Percentiles rank a stretch among this genome's conserved stretches.
Conservation (phyloP, 2,797 vertebrate species). For the Anniella stebbinsi region DNA sequence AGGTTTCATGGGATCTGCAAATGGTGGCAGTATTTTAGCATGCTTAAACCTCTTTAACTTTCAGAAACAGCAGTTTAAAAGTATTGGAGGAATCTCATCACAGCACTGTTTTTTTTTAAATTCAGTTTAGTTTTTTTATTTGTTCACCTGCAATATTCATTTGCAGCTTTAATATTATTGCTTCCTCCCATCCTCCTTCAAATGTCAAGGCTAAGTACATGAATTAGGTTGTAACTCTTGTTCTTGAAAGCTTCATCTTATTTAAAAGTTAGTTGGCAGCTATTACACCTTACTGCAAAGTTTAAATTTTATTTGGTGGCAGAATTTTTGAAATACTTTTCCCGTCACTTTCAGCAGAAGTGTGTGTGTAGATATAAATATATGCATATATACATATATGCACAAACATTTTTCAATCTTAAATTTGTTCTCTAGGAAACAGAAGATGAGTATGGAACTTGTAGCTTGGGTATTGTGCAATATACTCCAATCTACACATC, state of each 20-base stretch:
- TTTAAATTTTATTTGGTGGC: slow-evolving; percentile 50
- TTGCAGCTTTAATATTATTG: slow-evolving; percentile 17
- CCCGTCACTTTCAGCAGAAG: slow-evolving; percentile 40
- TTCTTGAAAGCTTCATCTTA: slow-evolving; percentile 26
- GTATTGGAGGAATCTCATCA: slow-evolving; percentile 27
- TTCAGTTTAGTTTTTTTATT: slow-evolving; percentile 53
- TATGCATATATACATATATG: not conserved
- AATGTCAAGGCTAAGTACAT: slow-evolving; percentile 22
- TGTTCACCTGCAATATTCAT: slow-evolving; percentile 35
- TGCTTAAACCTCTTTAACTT: slow-evolving; percentile 41
- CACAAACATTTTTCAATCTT: slow-evolving; percentile 43
- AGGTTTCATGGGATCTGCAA: slow-evolving; percentile 42
- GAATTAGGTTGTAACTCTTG: slow-evolving; percentile 42
- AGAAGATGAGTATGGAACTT: slow-evolving; percentile 85
- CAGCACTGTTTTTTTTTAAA: slow-evolving; percentile 20
- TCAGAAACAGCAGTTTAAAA: slow-evolving; percentile 19
- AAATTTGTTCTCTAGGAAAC: slow-evolving; percentile 80
- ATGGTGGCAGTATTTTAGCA: slow-evolving; percentile 39
- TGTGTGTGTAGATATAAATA: slow-evolving; percentile 40
- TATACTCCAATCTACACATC: slow-evolving; percentile 56
- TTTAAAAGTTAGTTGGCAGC: slow-evolving; percentile 32
- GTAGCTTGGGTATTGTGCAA: slow-evolving; percentile 79
- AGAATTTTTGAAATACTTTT: slow-evolving; percentile 54
- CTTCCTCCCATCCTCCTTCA: slow-evolving; percentile 50
- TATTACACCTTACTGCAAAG: slow-evolving; percentile 16